Percentiles rank a stretch among this genome's conserved stretches.
Conservation (phyloP, 1,140 invertebrate genomes). For the Rhopalosiphum maidis region DNA sequence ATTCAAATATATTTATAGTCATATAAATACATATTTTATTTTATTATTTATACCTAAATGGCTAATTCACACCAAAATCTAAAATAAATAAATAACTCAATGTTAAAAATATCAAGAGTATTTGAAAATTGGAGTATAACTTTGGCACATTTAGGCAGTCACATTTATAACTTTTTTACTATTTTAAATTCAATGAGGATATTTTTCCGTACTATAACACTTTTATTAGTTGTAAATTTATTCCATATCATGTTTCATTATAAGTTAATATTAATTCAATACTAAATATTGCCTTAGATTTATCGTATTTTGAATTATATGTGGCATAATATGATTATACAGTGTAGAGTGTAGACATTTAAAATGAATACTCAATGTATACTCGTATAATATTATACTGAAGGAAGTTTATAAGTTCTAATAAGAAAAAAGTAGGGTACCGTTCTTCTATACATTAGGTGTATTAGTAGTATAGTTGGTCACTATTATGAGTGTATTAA, state of each 20-base stretch:
- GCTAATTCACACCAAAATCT: no score
- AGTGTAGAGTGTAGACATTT: background rate
- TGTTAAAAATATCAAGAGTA: background rate
- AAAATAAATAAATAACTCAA: no score
- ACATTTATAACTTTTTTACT: background rate
- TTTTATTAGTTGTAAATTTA: background rate
- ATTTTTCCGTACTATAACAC: no score
- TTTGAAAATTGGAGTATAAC: background rate
- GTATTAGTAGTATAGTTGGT: no score
- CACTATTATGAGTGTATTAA: no score
- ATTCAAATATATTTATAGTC: no score
- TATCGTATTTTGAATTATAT: background rate
- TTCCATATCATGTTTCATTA: background rate
- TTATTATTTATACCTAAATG: no score
- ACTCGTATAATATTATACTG: background rate
- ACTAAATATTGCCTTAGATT: background rate
- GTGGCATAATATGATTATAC: no score
- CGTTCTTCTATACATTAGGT: no score
- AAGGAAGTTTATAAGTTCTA: background rate
- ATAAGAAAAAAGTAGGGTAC: background rate
- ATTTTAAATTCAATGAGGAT: background rate
- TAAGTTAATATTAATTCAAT: background rate
- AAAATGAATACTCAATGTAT: background rate
- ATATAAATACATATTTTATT: no score
- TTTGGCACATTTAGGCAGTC: background rate